A percentile compares a stretch with the other conserved stretches of the same genome.
phyloP scores from a whole-genome alignment of 2,888 invertebrate species.

The Protophormia terraenovae region DNA sequence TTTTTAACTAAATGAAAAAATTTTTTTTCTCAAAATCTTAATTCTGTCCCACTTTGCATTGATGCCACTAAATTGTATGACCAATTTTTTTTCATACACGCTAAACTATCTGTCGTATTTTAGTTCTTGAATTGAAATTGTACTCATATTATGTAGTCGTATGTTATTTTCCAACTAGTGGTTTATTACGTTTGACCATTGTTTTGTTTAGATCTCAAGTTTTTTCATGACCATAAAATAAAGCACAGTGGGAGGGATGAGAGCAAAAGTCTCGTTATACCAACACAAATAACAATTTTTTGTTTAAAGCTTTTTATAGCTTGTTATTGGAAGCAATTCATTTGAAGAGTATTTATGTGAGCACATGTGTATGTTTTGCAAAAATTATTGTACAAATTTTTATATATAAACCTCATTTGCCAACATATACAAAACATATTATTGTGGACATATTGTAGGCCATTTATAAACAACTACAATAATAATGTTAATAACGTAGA shows the following conservation, averaged over 20 bases:
- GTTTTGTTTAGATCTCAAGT: neutral
- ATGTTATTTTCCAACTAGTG: slow-evolving; percentile 26
- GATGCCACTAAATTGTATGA: too few relatives aligned
- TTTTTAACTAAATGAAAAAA: too few relatives aligned
- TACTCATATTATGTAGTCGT: neutral
- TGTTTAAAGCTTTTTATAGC: neutral
- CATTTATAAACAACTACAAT: slow-evolving; percentile 9
- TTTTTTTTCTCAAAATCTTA: too few relatives aligned
- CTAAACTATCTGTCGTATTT: neutral
- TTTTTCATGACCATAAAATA: neutral
- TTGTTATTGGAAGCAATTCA: neutral
- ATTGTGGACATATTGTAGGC: slow-evolving; percentile 19
- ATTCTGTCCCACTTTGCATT: too few relatives aligned
- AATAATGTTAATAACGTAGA: neutral
- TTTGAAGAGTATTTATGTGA: neutral
- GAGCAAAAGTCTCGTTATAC: neutral
- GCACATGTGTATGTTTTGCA: neutral
- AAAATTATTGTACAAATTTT: neutral
- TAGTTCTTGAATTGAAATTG: neutral
- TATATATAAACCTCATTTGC: slow-evolving; percentile 5
- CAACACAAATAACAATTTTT: neutral
- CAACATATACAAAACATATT: slow-evolving; percentile 3
- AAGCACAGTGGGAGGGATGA: neutral
- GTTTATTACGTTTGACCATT: slow-evolving; percentile 27
- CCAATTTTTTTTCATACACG: too few relatives aligned